Conservation (phyloP, 2,888 invertebrate species). For the Pristionchus arcanus region DNA sequence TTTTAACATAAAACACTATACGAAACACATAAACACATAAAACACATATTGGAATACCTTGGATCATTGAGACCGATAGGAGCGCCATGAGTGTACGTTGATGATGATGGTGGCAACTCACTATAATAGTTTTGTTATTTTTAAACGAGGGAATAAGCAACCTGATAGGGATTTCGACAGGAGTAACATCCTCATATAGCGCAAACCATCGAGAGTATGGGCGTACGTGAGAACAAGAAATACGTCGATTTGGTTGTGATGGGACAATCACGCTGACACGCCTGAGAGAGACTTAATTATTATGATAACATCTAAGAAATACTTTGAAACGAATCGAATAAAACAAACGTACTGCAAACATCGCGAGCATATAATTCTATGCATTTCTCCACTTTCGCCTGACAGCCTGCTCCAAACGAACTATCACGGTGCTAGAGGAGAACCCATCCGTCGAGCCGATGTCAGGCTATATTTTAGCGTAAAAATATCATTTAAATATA, state of each 20-base stretch:
- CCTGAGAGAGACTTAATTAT: neutral
- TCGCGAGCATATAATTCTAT: constrained; percentile 25
- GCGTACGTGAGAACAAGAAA: constrained; percentile 45
- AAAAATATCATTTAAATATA: neutral
- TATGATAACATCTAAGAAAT: too few species aligned
- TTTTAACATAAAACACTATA: neutral
- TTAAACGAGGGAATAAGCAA: neutral
- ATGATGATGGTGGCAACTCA: constrained; percentile 35
- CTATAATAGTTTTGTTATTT: neutral
- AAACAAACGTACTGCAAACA: constrained; percentile 50
- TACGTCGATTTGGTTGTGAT: neutral
- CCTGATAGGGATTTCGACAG: constrained; percentile 43
- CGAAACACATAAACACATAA: too few species aligned
- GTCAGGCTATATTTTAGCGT: neutral
- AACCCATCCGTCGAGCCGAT: constrained; percentile 23
- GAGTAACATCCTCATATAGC: constrained; percentile 27
- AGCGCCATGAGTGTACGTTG: neutral
- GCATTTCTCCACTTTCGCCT: constrained; percentile 10
- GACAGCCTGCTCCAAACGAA: neutral
- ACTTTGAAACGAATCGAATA: neutral
- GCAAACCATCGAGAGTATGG: constrained; percentile 46
- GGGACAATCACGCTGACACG: neutral
- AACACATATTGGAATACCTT: neutral
- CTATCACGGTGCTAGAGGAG: neutral
- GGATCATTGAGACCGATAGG: constrained; percentile 25